A percentile compares a stretch with the other conserved stretches of the same genome.
Evolutionary conservation across 1,140 invertebrate species (phyloP).

Genomic region (Caenorhabditis inopinata): DNA sequence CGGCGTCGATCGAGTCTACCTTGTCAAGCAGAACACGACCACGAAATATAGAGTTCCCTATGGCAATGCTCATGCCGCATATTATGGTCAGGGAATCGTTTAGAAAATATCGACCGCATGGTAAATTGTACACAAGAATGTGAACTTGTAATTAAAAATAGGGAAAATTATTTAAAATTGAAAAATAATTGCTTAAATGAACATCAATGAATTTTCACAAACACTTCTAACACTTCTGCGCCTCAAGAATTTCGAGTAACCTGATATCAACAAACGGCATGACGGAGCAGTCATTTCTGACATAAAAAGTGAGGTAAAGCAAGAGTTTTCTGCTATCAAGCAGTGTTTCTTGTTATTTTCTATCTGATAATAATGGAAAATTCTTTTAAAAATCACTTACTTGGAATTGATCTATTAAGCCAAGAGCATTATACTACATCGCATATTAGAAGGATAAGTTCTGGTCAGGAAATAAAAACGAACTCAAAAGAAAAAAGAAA

Average conservation of each 20-base stretch:
- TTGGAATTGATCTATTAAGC: not conserved
- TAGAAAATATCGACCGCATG: conserved; percentile 18
- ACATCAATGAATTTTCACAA: too few species aligned
- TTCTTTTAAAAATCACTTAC: not conserved
- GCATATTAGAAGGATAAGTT: not conserved
- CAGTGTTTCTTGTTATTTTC: not conserved
- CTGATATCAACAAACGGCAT: conserved; percentile 29
- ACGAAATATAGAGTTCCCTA: not conserved
- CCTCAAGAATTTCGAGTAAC: not conserved
- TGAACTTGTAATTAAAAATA: not conserved
- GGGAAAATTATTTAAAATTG: too few species aligned
- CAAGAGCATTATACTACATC: not conserved
- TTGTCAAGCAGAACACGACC: not conserved
- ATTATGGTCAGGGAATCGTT: conserved; percentile 3
- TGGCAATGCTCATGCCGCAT: conserved; percentile 15
- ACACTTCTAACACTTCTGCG: too few species aligned
- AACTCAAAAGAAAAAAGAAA: too few species aligned
- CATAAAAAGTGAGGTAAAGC: not conserved
- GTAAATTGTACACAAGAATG: not conserved
- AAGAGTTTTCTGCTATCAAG: not conserved
- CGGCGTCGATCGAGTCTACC: not conserved
- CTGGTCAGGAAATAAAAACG: not conserved
- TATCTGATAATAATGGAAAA: not conserved
- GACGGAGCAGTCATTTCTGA: not conserved
- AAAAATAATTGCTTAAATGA: too few species aligned